These are phyloP conservation scores for Brotula barbata DNA, from an alignment of 2,797 vertebrate species.

Conservation along the genomic window DNA sequence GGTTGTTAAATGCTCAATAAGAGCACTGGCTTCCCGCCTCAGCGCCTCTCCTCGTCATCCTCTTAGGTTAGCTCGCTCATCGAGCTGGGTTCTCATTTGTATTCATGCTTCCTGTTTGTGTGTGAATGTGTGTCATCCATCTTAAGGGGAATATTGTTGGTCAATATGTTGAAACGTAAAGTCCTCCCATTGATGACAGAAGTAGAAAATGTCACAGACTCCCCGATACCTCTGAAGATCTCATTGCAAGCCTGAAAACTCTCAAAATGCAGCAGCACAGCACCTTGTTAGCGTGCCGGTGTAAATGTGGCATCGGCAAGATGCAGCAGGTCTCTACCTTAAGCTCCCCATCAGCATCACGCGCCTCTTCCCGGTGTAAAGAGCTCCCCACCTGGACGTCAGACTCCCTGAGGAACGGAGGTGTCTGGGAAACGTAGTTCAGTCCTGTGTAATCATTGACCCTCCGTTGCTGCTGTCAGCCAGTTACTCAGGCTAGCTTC, in stretches of 20 bases:
- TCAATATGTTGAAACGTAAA: slow-evolving; percentile 3
- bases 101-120: not conserved
- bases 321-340: slow-evolving; percentile 34
- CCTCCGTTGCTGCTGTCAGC: slow-evolving; percentile 39
- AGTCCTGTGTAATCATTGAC: slow-evolving; percentile 25
- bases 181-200: not conserved
- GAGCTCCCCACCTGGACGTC: slow-evolving; percentile 5
- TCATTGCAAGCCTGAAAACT: not conserved
- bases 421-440: slow-evolving; percentile 22
- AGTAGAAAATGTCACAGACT: not conserved
- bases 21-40: slow-evolving; percentile 25
- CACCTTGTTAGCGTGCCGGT: slow-evolving; percentile 10
- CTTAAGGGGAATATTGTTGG: slow-evolving; percentile 1
- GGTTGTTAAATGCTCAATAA: slow-evolving; percentile 57
- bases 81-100: slow-evolving; percentile 23
- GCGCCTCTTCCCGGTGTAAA: slow-evolving; percentile 30
- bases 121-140: not conserved
- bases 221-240: slow-evolving; percentile 23
- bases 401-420: slow-evolving; percentile 23
- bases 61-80: slow-evolving; percentile 15
- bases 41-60: slow-evolving; percentile 15
- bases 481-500: slow-evolving; percentile 39
- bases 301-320: slow-evolving; percentile 25
- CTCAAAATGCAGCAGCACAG: slow-evolving; percentile 4
- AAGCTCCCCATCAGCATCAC: slow-evolving; percentile 33